A percentile compares a stretch with the other conserved stretches of the same genome.
Conservation (phyloP, 2,113 vertebrate species). For the Propithecus coquereli region DNA sequence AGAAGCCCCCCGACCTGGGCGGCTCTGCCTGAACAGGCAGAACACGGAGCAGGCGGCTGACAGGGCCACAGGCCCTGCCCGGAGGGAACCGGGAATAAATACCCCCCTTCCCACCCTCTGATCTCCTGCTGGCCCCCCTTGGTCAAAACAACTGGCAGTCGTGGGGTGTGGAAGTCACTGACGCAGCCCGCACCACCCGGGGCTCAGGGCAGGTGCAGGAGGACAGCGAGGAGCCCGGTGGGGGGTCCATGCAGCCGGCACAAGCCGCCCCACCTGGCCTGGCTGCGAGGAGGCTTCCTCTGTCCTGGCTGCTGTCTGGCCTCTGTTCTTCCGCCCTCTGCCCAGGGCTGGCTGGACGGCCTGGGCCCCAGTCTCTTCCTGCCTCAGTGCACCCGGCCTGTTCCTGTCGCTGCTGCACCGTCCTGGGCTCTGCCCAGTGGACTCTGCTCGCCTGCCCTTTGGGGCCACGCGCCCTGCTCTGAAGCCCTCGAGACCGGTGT, state of each 20-base stretch:
- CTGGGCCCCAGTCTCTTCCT: not conserved
- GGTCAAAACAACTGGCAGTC: not conserved
- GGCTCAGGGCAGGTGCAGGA: not conserved
- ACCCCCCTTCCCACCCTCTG: not conserved
- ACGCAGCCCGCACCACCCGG: not conserved
- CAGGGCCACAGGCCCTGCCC: not conserved
- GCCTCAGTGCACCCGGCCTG: no score
- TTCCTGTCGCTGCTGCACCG: not conserved
- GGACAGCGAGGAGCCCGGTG: no score
- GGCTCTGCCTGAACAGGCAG: not conserved
- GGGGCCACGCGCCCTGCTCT: not conserved
- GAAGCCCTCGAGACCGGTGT: not conserved
- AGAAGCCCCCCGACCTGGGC: no score
- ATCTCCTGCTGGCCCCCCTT: not conserved
- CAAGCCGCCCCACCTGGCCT: not conserved
- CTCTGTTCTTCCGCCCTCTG: accelerated
- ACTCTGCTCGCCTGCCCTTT: not conserved
- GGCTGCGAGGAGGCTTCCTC: not conserved
- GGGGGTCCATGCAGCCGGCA: no score
- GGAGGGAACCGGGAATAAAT: not conserved
- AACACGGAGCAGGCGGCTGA: not conserved
- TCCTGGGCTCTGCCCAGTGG: not conserved
- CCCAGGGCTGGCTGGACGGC: not conserved
- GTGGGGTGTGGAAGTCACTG: accelerated
- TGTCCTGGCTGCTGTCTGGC: not conserved